Conservation (phyloP, 2,888 invertebrate genomes). For the Microlaimidae sp. region DNA sequence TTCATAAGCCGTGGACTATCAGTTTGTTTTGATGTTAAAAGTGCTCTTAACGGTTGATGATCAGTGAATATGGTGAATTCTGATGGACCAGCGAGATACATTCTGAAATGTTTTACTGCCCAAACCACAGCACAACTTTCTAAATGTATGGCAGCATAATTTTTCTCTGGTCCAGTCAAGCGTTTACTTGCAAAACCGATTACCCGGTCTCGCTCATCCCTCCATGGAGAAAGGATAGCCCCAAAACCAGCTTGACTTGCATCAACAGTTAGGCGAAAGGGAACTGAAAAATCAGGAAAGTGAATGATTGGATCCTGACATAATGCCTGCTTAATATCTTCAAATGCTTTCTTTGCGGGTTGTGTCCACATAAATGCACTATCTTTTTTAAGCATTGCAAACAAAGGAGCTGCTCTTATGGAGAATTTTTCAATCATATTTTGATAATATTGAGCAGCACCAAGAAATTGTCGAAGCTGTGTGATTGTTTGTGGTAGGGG, state of each 20-base stretch:
- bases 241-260: not conserved
- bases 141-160: no score
- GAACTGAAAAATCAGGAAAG: not conserved
- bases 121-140: no score
- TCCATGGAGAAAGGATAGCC: not conserved
- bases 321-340: not conserved
- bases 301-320: not conserved
- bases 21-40: no score
- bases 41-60: no score
- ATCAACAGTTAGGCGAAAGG: not conserved
- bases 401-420: not conserved
- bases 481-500: not conserved
- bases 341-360: no score
- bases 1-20: no score
- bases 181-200: not conserved
- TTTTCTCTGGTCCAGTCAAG: not conserved
- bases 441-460: not conserved
- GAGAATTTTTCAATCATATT: not conserved
- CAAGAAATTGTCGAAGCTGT: not conserved
- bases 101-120: no score
- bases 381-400: not conserved
- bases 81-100: no score
- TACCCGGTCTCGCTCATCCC: no score
- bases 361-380: not conserved
- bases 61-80: no score